Evolutionary conservation across 1,140 invertebrate genomes (phyloP).

Genomic region (Euwallacea similis): DNA sequence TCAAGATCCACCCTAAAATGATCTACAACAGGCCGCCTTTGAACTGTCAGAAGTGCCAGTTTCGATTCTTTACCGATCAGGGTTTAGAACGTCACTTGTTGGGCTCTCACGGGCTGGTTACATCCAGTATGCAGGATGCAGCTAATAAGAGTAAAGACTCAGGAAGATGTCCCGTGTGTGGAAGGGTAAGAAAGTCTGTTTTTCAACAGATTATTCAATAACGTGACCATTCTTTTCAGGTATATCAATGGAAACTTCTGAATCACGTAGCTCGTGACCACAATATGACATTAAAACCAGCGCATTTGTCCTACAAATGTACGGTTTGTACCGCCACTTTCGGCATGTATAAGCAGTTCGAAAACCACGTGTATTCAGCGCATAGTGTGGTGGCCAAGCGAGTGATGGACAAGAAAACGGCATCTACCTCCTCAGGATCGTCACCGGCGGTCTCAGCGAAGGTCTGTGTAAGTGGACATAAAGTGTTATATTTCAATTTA

Average conservation of each 20-base stretch:
- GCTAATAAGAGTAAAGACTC: conserved; percentile 93
- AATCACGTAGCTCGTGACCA: conserved; percentile 90
- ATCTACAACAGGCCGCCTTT: conserved; percentile 91
- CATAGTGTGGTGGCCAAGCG: conserved; percentile 84
- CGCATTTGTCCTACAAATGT: conserved; percentile 91
- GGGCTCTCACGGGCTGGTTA: conserved; percentile 90
- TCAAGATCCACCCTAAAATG: conserved; percentile 96
- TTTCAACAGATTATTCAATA: not conserved
- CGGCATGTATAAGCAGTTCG: conserved; percentile 93
- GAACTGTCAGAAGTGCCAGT: conserved; percentile 96
- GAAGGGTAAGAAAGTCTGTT: conserved; percentile 65
- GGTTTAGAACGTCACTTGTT: conserved; percentile 90
- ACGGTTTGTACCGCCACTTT: conserved; percentile 93
- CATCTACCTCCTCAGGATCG: conserved; percentile 45
- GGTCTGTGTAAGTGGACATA: conserved; percentile 10
- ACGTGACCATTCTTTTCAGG: conserved; percentile 56
- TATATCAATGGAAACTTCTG: conserved; percentile 89
- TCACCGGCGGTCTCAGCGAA: conserved; percentile 54
- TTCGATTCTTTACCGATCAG: conserved; percentile 73
- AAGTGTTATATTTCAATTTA: not conserved
- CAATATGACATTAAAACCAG: conserved; percentile 86
- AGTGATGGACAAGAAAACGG: conserved; percentile 72
- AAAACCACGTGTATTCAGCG: conserved; percentile 90
- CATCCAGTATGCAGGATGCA: conserved; percentile 93
- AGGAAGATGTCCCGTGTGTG: conserved; percentile 90